Evolutionary conservation across 92 coral and sea anemone species (phyloP).

Genomic region (Ricordea florida): DNA sequence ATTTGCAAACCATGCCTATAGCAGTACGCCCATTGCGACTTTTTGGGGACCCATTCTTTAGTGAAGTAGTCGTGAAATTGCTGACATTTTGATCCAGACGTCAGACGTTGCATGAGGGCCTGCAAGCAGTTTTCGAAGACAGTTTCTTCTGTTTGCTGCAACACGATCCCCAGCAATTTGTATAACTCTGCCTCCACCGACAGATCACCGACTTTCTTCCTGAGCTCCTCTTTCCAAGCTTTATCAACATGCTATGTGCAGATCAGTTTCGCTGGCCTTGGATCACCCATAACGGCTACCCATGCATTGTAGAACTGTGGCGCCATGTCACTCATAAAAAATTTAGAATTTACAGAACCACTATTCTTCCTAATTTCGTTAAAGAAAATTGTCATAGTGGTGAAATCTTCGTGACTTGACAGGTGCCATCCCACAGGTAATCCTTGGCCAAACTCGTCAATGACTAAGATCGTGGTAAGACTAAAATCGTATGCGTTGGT

Average conservation of each 20-base stretch:
- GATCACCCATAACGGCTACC: constrained; percentile 49
- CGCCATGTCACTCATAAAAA: constrained; percentile 74
- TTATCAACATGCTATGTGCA: constrained; percentile 59
- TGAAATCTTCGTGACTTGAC: constrained; percentile 67
- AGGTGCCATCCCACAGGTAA: constrained; percentile 77
- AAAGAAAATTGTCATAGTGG: constrained; percentile 53
- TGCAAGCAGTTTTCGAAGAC: constrained; percentile 25
- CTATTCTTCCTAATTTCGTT: constrained; percentile 34
- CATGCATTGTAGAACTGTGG: constrained; percentile 72
- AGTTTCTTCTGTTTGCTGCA: constrained; percentile 34
- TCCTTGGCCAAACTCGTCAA: constrained; percentile 76
- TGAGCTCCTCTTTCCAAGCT: constrained; percentile 44
- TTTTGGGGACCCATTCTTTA: constrained; percentile 57
- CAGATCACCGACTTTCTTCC: constrained; percentile 27
- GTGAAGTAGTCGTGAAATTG: constrained; percentile 25
- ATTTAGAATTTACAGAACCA: constrained; percentile 19
- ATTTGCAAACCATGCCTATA: constrained; percentile 45
- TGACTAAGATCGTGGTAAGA: constrained; percentile 45
- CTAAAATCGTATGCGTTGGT: constrained; percentile 67
- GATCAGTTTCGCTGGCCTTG: constrained; percentile 36
- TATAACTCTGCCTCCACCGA: constrained; percentile 28
- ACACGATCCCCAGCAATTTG: constrained; percentile 47
- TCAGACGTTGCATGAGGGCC: background rate
- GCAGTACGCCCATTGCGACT: constrained; percentile 57
- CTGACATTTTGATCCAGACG: background rate